A percentile compares a stretch with the other conserved stretches of the same genome.
phyloP scores from a whole-genome alignment of 2,888 invertebrate species.

The Microchrysa polita region DNA sequence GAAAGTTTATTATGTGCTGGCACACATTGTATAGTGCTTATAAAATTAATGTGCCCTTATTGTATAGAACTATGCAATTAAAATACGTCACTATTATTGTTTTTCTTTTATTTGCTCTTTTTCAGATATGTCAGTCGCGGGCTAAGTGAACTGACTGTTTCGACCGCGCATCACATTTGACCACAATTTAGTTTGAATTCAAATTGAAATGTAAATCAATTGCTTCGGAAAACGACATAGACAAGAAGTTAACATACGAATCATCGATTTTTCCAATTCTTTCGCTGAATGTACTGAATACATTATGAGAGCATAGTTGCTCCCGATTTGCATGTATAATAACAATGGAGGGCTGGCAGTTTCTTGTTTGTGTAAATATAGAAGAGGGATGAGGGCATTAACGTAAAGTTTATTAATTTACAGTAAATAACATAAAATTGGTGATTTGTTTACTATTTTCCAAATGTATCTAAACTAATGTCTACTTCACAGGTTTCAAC shows the following conservation, averaged over 20 bases:
- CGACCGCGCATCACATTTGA: neutral
- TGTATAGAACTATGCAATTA: conserved; percentile 3
- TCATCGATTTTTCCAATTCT: neutral
- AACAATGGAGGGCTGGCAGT: neutral
- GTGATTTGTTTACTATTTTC: neutral
- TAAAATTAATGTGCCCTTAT: neutral
- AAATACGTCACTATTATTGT: no score
- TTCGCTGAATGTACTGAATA: neutral
- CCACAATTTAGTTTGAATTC: conserved; percentile 29
- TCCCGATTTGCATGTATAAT: conserved; percentile 6
- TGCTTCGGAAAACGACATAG: neutral
- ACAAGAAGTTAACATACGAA: neutral
- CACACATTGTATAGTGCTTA: neutral
- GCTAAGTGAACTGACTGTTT: neutral
- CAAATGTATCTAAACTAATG: neutral
- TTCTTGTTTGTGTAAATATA: conserved; percentile 1
- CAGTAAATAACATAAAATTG: neutral
- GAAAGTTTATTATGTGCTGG: neutral
- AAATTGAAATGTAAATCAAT: conserved; percentile 36
- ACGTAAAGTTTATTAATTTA: neutral
- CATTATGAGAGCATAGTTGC: neutral
- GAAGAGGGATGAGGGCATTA: conserved; percentile 8
- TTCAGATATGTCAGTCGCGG: no score
- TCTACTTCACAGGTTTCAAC: conserved; percentile 25
- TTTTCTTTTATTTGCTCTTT: no score